These are phyloP conservation scores for Urocyon cinereoargenteus DNA, from an alignment of 2,797 vertebrate genomes.

Conservation along the genomic window DNA sequence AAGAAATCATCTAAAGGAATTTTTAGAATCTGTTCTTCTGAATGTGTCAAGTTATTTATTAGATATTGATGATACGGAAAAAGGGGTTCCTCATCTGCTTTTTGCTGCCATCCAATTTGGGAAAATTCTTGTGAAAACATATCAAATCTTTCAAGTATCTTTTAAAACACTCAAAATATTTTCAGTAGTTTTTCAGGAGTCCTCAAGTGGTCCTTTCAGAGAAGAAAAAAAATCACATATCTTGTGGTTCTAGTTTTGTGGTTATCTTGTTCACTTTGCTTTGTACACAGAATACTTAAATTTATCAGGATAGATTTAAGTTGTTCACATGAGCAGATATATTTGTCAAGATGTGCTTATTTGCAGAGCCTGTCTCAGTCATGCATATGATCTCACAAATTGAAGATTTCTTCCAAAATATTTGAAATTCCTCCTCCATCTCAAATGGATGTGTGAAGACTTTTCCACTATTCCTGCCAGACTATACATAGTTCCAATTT, in stretches of 20 bases:
- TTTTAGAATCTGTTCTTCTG: conserved; percentile 31
- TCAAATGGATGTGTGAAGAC: conserved; percentile 57
- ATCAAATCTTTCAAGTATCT: background rate
- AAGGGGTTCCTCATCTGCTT: background rate
- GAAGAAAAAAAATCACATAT: background rate
- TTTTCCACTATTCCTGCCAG: conserved; percentile 69
- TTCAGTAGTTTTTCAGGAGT: conserved; percentile 19
- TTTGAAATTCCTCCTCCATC: conserved; percentile 74
- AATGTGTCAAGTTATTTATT: conserved; percentile 7
- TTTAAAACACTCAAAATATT: background rate
- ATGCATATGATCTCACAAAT: conserved; percentile 41
- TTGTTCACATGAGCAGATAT: conserved; percentile 46
- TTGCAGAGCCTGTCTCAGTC: conserved; percentile 50
- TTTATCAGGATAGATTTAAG: conserved; percentile 64
- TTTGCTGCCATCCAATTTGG: background rate
- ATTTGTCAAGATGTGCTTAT: conserved; percentile 70
- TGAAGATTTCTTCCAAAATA: conserved; percentile 72
- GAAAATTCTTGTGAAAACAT: conserved; percentile 46
- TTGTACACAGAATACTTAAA: conserved; percentile 49
- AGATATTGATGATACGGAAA: background rate
- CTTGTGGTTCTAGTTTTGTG: conserved; percentile 49
- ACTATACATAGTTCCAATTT: conserved; percentile 56
- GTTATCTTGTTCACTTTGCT: conserved; percentile 56
- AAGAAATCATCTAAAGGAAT: conserved; percentile 46
- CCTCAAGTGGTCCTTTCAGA: conserved; percentile 3